These are phyloP conservation scores for Hippoglossus stenolepis DNA, from an alignment of 2,113 vertebrate genomes.

Conservation along the genomic window DNA sequence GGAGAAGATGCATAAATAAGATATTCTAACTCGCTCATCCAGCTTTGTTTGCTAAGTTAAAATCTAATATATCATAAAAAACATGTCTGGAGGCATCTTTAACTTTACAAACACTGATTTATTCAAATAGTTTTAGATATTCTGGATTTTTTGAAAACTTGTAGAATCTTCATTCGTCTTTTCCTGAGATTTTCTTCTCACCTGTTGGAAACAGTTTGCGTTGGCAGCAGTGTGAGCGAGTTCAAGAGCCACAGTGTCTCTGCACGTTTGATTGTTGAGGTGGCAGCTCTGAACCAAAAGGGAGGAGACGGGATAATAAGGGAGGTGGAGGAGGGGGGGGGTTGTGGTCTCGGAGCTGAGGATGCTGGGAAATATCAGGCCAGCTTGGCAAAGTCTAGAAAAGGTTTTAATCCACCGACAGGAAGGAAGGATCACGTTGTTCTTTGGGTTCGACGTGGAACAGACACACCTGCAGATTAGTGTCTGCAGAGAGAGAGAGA, in stretches of 20 bases:
- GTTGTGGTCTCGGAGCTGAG: background rate
- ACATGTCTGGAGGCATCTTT: no score
- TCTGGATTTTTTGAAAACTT: background rate
- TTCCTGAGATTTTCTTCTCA: background rate
- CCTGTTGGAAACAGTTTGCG: slow-evolving; percentile 2
- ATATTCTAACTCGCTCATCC: no score
- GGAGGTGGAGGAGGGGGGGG: slow-evolving; percentile 15
- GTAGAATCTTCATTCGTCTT: background rate
- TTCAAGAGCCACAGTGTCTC: background rate
- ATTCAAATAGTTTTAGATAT: background rate
- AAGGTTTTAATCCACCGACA: slow-evolving; percentile 43
- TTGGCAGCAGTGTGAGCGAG: no score
- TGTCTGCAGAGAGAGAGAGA: background rate
- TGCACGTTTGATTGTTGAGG: slow-evolving; percentile 59
- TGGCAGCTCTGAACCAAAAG: slow-evolving; percentile 49
- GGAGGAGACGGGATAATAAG: background rate
- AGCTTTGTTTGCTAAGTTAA: no score
- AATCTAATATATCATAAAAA: no score
- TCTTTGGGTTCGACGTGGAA: slow-evolving; percentile 11
- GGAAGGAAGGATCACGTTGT: slow-evolving; percentile 32
- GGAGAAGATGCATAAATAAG: no score
- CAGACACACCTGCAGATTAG: slow-evolving; percentile 13
- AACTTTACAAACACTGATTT: background rate
- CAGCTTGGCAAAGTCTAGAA: slow-evolving; percentile 54
- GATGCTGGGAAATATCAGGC: slow-evolving; percentile 54